Conservation (phyloP, 2,888 invertebrate genomes). For the Ennomos quercinarius region DNA sequence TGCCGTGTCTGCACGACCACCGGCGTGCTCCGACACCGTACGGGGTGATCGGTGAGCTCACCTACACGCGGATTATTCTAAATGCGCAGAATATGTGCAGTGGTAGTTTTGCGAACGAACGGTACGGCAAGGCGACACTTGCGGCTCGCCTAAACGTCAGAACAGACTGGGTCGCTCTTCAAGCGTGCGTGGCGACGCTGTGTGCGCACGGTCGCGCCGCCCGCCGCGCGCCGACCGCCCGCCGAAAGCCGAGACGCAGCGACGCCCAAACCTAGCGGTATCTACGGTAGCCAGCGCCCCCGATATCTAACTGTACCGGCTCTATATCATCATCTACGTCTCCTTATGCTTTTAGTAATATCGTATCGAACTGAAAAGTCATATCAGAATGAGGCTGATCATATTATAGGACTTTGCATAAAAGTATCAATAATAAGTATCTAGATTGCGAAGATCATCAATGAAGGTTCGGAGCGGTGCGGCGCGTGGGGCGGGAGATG, state of each 20-base stretch:
- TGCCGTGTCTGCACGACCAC: slow-evolving; percentile 29
- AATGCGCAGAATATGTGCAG: slow-evolving; percentile 72
- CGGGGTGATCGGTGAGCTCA: slow-evolving; percentile 27
- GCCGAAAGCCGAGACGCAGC: slow-evolving; percentile 81
- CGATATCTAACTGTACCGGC: slow-evolving; percentile 43
- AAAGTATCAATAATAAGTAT: slow-evolving; percentile 69
- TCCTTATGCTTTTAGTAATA: not conserved
- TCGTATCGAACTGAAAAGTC: slow-evolving; percentile 3
- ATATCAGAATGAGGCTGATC: slow-evolving; percentile 31
- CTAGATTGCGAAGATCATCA: slow-evolving; percentile 82
- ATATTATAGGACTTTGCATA: slow-evolving; percentile 48
- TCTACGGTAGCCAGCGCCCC: slow-evolving; percentile 73
- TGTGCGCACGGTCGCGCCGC: slow-evolving; percentile 74
- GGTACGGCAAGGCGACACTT: slow-evolving; percentile 70
- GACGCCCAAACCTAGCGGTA: slow-evolving; percentile 81
- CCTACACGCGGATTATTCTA: slow-evolving; percentile 46
- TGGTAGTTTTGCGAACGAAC: slow-evolving; percentile 53
- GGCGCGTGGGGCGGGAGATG: slow-evolving; percentile 69
- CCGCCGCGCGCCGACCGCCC: slow-evolving; percentile 70
- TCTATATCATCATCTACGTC: slow-evolving; percentile 4
- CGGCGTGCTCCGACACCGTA: slow-evolving; percentile 31
- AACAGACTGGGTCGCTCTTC: slow-evolving; percentile 81
- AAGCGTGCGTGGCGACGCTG: slow-evolving; percentile 73
- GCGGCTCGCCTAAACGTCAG: slow-evolving; percentile 79
- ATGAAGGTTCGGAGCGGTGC: slow-evolving; percentile 78